Evolutionary conservation across 1,140 invertebrate genomes (phyloP), one percentile per base, ranked within the genome.

Genomic region (Tetramorium alpestre): DNA sequence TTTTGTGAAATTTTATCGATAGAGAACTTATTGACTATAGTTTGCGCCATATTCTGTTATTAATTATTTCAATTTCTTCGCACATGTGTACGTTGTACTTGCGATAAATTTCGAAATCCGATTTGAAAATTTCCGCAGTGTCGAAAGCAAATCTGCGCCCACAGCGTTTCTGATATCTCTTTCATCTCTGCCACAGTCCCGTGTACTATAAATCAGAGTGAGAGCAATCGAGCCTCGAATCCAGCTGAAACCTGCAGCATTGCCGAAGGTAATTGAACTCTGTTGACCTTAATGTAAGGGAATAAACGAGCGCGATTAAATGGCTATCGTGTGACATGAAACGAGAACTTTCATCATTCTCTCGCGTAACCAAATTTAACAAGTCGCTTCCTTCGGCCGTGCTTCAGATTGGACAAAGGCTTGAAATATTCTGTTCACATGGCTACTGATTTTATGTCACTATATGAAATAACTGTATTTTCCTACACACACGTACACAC

Each of bases 231-330:
- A 91, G 69, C 70, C 85, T 90, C 76, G 38, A 81, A 87, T 54
- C 49, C 47, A 86, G 60, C 72, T 91, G 76, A 91, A 92, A 92
- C 77, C 85, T 87, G 87, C 82, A 88, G 77, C 75, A 56, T 86
- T 81, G 84, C 70, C 87, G 81, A 87, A 90, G 90, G 87, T 91
- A 93, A 92, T 92, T 93, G 91, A 91, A 89, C 92, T 92, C 89
- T 65, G 72, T 93, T 93, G 90, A 93, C 92, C 92, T 90, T 91
- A 92, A 92, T 92, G 87, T 72, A 87, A 82, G 65, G 54, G 80
- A 89, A 85, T 67, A 85, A 87, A 88, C 56, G 77, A 89, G 88
- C 76, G 56, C 75, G 73, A 87, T 81, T 64, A 88, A 88, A 65
- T 58, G 51, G 81, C 56, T 67, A 65, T 28, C 70, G 86, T 75